Base-by-base conservation (phyloP, 2,113 vertebrate genomes). In the Mobula birostris region DNA sequence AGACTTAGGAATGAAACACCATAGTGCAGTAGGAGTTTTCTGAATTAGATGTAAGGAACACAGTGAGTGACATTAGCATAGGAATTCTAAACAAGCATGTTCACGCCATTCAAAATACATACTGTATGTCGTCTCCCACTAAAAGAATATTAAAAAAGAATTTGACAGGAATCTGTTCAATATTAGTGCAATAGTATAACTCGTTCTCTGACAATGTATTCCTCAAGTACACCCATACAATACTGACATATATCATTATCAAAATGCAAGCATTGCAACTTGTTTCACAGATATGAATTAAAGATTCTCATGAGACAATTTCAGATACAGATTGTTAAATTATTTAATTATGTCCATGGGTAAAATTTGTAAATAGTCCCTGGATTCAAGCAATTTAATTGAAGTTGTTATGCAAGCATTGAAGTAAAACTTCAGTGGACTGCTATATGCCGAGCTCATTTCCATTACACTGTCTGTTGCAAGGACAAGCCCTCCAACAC, bases 311-410 rank as follows among this genome's bases (percentile, higher is more conserved):
- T 48, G 36, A 93, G 36, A 27, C 17, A 74, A 21, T 74, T 93
- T 74, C 24, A 74, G 40, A 76, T 72, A 56, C 91, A 93, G 91
- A 93, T 93, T 93, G 58, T 90, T 74, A 48, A 27, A 40, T 93
- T 74, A 74, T 74, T 93, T 74, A 93, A 93, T 93, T 74, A 93
- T 74, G 40, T 93, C 68, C 68, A 93, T 56, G 40, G 12, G 36
- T 93, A 40, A 93, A 93, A 93, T 76, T 56, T 74, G 40, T 76
- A 74, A 76, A 56, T 90, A 11, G 56, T 21, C 24, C 40, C 70
- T 56, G 40, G 85, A 88, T 88, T 88, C 85, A 32, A 88, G n/a
- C 32, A 66, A 90, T 32, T 90, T 72, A 93, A 93, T 48, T 29
- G 68, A 70, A 56, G 11, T 74, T 93, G 36, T 32, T 72, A 74